Evolutionary conservation across 2,113 vertebrate genomes (phyloP).

Genomic region (Brachypodius melanocephalos): DNA sequence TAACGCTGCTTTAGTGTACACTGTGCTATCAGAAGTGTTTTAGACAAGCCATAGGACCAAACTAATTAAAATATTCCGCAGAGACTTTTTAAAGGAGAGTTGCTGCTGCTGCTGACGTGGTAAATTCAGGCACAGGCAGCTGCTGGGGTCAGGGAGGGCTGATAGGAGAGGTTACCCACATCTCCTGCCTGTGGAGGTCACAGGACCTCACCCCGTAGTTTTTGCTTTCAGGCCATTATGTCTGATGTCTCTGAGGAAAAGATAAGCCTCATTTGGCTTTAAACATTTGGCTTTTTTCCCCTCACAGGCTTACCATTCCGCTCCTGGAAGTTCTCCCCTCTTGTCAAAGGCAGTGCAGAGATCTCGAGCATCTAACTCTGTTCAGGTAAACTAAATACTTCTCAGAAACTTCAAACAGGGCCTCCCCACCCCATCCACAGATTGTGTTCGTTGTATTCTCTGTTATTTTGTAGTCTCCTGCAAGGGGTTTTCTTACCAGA

Average conservation of each 20-base stretch:
- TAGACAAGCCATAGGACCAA: slow-evolving; percentile 29
- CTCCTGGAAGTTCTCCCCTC: not conserved
- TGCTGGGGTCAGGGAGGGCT: not conserved
- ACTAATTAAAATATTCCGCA: slow-evolving; percentile 36
- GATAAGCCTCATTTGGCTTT: not conserved
- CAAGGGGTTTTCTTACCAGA: not conserved
- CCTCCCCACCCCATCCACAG: rapidly evolving
- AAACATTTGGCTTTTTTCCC: rapidly evolving
- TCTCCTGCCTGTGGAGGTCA: not conserved
- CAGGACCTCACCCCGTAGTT: rapidly evolving
- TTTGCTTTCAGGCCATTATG: not conserved
- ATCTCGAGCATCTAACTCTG: not conserved
- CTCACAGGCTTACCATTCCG: not conserved
- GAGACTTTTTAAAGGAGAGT: not conserved
- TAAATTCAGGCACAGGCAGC: not conserved
- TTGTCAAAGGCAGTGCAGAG: not conserved
- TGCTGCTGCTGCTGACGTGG: not conserved
- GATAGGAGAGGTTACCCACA: not conserved
- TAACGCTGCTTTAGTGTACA: not conserved
- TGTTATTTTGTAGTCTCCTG: not conserved
- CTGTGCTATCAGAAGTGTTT: slow-evolving; percentile 16
- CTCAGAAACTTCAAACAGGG: not conserved
- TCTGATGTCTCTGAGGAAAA: not conserved
- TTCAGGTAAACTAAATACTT: not conserved
- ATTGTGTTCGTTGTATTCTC: not conserved